Evolutionary conservation across 2,797 vertebrate genomes (phyloP), one percentile per base, ranked within the genome.

Genomic region (Protosalanx chinensis): DNA sequence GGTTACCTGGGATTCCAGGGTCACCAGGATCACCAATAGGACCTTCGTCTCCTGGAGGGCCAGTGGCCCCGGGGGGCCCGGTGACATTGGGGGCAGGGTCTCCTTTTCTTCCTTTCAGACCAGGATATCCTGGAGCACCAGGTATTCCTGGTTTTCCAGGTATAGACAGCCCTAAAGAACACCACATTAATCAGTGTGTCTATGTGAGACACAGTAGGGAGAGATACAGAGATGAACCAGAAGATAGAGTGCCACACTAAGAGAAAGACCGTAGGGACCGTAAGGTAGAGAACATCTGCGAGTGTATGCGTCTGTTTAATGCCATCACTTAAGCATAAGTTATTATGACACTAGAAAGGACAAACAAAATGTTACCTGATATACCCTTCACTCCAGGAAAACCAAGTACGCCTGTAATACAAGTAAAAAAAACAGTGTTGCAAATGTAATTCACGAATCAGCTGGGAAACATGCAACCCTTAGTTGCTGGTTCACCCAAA

Each of bases 341-440:
- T 16, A 56, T 16, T n/a, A 56, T 6, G 51, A 56, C 51, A 16
- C 6, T n/a, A 56, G 18, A 1, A 56, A 16, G 16, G 3, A 53
- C 12, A 29, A 20, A 1, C 7, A 15, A 4, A 46, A 16, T 0
- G 0, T 2, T 86, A 92, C 91, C 91, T 86, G 63, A 66, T 29
- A 81, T 29, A 0, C 91, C 91, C 59, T 72, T 68, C 16, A 72
- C 27, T 67, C 91, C 91, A 8, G 89, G 86, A 74, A 89, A 88
- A 30, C 91, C 91, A 59, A 86, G 72, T 6, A 83, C 16, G 63
- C 91, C 91, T 92, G 75, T 70, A 79, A 79, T 62, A 64, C 20
- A 35, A 64, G 10, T 82, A 23, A 71, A 63, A 37, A 67, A 29
- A n/a, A 56, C 51, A n/a, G 18, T n/a, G n/a, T 46, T 56, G 51